These are phyloP conservation scores for Hesperia comma DNA, from an alignment of 2,888 invertebrate species.

Conservation along the genomic window DNA sequence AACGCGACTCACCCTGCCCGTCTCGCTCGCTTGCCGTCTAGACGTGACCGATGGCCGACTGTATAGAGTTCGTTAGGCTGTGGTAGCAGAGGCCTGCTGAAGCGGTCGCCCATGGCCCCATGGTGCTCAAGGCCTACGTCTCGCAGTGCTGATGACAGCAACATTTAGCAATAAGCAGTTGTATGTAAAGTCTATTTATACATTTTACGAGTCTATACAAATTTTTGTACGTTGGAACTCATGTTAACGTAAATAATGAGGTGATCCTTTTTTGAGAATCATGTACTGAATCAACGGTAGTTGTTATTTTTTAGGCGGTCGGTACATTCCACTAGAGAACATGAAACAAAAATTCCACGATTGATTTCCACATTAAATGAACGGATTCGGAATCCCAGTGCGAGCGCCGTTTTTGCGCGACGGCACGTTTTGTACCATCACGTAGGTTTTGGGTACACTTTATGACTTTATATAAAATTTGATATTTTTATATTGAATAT, in stretches of 20 bases:
- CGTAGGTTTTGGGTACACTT: constrained; percentile 85
- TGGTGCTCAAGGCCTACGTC: constrained; percentile 44
- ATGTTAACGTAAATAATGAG: constrained; percentile 75
- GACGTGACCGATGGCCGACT: constrained; percentile 33
- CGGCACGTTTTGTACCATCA: constrained; percentile 81
- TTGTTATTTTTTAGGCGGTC: constrained; percentile 81
- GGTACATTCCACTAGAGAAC: constrained; percentile 83
- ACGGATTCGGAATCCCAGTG: constrained; percentile 79
- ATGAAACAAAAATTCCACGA: constrained; percentile 78
- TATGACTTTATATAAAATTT: constrained; percentile 84
- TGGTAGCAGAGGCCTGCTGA: constrained; percentile 19
- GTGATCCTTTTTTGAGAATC: constrained; percentile 83
- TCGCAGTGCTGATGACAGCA: constrained; percentile 58
- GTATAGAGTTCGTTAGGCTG: constrained; percentile 45
- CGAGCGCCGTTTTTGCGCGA: constrained; percentile 76
- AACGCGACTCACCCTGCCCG: no score
- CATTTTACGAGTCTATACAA: constrained; percentile 83
- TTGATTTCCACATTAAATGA: constrained; percentile 80
- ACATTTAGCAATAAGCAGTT: constrained; percentile 83
- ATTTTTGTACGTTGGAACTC: constrained; percentile 81
- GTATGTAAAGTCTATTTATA: constrained; percentile 83
- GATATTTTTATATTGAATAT: constrained; percentile 84
- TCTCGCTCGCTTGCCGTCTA: not conserved
- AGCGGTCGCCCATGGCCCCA: no score
- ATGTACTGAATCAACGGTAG: constrained; percentile 80